Evolutionary conservation across 2,888 invertebrate genomes (phyloP).

Genomic region (Ligdia adustata): DNA sequence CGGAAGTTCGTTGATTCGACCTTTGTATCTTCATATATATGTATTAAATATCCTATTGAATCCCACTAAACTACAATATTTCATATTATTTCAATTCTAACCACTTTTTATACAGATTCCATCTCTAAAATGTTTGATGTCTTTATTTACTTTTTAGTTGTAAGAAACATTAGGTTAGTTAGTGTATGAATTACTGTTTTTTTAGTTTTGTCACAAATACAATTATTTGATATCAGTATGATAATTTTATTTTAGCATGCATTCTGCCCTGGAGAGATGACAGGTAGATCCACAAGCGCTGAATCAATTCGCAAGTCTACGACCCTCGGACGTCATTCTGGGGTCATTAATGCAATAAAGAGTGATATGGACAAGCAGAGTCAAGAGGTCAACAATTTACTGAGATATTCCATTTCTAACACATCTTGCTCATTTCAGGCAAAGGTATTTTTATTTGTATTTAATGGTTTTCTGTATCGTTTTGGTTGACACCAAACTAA

Average conservation of each 20-base stretch:
- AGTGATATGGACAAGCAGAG: constrained; percentile 68
- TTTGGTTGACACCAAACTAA: no score
- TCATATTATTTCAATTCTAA: background rate
- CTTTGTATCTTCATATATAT: no score
- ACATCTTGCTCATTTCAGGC: constrained; percentile 66
- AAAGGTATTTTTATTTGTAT: constrained; percentile 48
- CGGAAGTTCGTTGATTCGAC: no score
- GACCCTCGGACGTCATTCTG: constrained; percentile 54
- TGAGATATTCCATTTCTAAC: constrained; percentile 70
- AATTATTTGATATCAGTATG: background rate
- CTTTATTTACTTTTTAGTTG: no score
- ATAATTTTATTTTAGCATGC: constrained; percentile 58
- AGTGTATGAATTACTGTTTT: background rate
- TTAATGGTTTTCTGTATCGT: background rate
- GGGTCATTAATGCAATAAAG: constrained; percentile 57
- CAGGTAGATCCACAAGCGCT: constrained; percentile 71
- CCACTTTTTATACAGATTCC: background rate
- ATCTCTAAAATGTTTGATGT: background rate
- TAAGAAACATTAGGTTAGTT: no score
- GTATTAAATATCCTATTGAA: no score
- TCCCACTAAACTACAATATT: no score
- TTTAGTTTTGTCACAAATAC: background rate
- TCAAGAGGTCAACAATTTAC: constrained; percentile 61
- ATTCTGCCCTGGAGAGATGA: constrained; percentile 75
- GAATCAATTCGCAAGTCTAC: constrained; percentile 39